Conservation (phyloP, 2,888 invertebrate species). For the Galeopsomyia nigrocyanea region DNA sequence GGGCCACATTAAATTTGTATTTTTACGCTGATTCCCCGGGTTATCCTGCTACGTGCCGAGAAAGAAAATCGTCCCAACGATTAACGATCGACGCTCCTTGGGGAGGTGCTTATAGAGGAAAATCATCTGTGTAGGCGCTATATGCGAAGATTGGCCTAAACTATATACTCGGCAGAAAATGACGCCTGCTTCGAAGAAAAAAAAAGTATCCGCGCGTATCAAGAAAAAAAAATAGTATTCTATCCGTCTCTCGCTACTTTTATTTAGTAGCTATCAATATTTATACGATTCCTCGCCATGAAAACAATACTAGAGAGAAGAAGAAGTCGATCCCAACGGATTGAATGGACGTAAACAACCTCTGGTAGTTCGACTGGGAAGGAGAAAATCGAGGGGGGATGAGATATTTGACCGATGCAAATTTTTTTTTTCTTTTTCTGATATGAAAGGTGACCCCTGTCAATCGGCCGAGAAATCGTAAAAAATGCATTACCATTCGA, state of each 20-base stretch:
- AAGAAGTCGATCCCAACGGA: conserved; percentile 41
- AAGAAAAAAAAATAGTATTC: conserved; percentile 6
- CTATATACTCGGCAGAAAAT: conserved; percentile 49
- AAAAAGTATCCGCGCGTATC: too few species aligned
- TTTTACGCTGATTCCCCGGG: conserved; percentile 76
- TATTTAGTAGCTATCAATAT: conserved; percentile 68
- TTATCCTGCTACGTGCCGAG: conserved; percentile 72
- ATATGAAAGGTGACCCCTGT: neutral
- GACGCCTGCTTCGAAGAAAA: conserved; percentile 25
- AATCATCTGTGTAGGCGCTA: conserved; percentile 46
- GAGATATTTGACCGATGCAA: conserved; percentile 42
- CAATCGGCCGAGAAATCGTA: conserved; percentile 13
- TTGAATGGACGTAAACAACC: neutral
- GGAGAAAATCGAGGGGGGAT: neutral
- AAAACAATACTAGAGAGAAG: conserved; percentile 49
- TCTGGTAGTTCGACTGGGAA: too few species aligned
- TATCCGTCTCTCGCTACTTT: conserved; percentile 43
- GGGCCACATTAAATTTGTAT: conserved; percentile 74
- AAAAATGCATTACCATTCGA: conserved; percentile 24
- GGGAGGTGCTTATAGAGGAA: conserved; percentile 54
- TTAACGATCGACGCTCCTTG: conserved; percentile 71
- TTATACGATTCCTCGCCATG: conserved; percentile 59
- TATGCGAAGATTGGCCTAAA: conserved; percentile 15
- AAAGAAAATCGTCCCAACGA: conserved; percentile 71
- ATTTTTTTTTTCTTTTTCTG: conserved; percentile 11